These are phyloP conservation scores for Steatornis caripensis DNA, from an alignment of 2,113 vertebrate genomes.

Conservation along the genomic window DNA sequence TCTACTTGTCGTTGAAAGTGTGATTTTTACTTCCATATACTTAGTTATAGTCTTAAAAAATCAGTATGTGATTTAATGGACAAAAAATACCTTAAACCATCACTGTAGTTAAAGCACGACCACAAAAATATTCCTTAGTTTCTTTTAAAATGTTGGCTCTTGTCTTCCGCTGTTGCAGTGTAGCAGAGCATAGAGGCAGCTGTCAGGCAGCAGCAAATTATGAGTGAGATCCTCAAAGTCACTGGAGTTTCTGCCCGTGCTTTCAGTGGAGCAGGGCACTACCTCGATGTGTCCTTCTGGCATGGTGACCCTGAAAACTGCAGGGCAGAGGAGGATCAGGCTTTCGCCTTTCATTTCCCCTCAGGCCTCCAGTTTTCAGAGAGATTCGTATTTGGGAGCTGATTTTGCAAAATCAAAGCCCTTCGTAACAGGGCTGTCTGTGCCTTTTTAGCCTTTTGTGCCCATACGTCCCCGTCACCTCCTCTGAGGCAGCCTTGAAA, in stretches of 20 bases:
- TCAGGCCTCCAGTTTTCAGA: background rate
- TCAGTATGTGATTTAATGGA: background rate
- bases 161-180: no score
- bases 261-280: background rate
- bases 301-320: background rate
- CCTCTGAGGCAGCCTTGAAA: background rate
- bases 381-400: background rate
- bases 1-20: background rate
- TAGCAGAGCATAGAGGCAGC: background rate
- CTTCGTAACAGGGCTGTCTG: background rate
- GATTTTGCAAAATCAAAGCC: background rate
- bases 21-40: background rate
- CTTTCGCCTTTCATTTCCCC: background rate
- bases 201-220: background rate
- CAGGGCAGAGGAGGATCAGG: background rate
- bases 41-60: background rate
- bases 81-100: background rate
- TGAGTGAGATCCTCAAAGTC: background rate
- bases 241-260: background rate
- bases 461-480: background rate
- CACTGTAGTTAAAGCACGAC: background rate
- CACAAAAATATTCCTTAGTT: background rate
- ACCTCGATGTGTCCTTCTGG: fast-evolving
- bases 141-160: background rate
- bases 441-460: background rate